Conservation (phyloP, 2,888 invertebrate genomes). For the Platycheirus albimanus region DNA sequence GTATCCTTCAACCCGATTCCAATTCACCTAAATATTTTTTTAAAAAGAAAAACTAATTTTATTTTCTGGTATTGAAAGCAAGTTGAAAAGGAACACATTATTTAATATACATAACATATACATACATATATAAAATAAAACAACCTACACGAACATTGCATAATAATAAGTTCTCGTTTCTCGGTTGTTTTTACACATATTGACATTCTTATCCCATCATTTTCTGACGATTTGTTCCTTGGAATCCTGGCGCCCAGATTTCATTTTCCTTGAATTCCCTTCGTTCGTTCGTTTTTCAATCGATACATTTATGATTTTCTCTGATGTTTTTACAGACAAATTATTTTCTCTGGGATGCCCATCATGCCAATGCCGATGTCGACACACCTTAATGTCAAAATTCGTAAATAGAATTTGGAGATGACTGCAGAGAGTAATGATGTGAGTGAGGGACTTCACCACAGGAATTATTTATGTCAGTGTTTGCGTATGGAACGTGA, state of each 20-base stretch:
- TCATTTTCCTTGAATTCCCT: neutral
- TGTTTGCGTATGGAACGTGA: conserved; percentile 36
- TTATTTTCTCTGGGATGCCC: conserved; percentile 23
- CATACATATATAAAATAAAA: too few species aligned
- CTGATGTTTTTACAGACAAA: conserved; percentile 30
- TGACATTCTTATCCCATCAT: conserved; percentile 30
- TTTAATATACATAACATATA: too few species aligned
- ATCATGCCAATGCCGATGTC: conserved; percentile 25
- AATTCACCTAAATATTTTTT: neutral
- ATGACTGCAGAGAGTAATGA: conserved; percentile 26
- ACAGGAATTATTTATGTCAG: conserved; percentile 35
- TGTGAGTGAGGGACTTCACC: conserved; percentile 26
- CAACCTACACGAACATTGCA: conserved; percentile 3
- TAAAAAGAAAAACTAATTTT: conserved; percentile 7
- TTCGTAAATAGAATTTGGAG: conserved; percentile 36
- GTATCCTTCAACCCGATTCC: neutral
- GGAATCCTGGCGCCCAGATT: conserved; percentile 35
- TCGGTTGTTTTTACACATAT: conserved; percentile 24
- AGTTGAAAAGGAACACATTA: conserved; percentile 15
- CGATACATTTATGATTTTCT: conserved; percentile 30
- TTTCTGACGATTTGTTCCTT: conserved; percentile 22
- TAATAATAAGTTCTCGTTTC: neutral
- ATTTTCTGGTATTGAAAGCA: conserved; percentile 28
- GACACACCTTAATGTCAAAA: conserved; percentile 43
- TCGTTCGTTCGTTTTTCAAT: neutral